A percentile compares a stretch with the other conserved stretches of the same genome.
phyloP scores from a whole-genome alignment of 2,797 vertebrate genomes.

The Arrhamphus sclerolepis region DNA sequence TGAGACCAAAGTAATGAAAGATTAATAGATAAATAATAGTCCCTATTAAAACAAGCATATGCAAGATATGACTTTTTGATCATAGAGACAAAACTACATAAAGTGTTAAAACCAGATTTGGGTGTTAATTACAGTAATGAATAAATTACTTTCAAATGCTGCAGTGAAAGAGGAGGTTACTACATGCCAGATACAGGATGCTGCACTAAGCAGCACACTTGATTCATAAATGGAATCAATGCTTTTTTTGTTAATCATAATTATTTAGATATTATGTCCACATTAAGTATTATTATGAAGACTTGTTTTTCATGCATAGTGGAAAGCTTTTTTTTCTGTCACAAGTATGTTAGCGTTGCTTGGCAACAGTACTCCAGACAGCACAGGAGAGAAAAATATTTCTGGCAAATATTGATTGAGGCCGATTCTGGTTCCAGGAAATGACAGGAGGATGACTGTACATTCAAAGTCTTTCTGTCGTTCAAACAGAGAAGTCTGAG shows the following conservation, averaged over 20 bases:
- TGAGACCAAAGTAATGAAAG: too few relatives aligned
- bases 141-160: neutral
- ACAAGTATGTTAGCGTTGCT: constrained; percentile 42
- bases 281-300: neutral
- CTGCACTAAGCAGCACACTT: neutral
- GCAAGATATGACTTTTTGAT: too few relatives aligned
- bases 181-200: neutral
- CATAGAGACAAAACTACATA: too few relatives aligned
- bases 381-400: constrained; percentile 4
- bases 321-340: too few relatives aligned
- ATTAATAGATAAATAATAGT: too few relatives aligned
- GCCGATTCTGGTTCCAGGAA: constrained; percentile 37
- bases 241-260: neutral
- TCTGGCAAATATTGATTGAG: constrained; percentile 41
- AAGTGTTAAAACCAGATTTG: neutral
- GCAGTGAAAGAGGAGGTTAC: neutral
- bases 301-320: neutral
- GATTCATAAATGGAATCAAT: neutral
- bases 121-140: neutral
- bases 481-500: constrained; percentile 4
- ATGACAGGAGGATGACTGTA: constrained; percentile 43
- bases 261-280: neutral
- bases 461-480: constrained; percentile 8
- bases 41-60: too few relatives aligned
- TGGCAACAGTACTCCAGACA: constrained; percentile 38